These are phyloP conservation scores for Drosophila elegans DNA, from an alignment of 1,140 invertebrate species.

Conservation along the genomic window DNA sequence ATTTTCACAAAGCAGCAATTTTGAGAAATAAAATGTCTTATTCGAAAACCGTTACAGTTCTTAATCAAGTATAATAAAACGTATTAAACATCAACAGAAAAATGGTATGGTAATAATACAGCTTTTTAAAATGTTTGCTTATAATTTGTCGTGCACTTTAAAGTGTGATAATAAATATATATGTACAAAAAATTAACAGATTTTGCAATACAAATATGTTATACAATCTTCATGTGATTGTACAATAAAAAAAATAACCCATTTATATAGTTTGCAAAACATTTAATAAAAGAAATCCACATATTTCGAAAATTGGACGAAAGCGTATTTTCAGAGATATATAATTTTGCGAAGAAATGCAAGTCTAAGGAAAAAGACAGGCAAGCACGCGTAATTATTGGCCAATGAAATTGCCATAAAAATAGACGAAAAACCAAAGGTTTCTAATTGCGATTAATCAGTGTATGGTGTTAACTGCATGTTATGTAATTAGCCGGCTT, in stretches of 20 bases:
- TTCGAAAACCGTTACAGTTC: neutral
- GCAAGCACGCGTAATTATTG: constrained; percentile 25
- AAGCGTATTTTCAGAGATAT: neutral
- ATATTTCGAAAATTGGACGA: neutral
- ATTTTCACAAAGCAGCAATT: neutral
- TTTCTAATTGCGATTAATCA: constrained; percentile 33
- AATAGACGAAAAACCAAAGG: constrained; percentile 23
- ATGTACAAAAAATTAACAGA: neutral
- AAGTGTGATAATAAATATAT: constrained; percentile 1
- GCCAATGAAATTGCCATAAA: constrained; percentile 20
- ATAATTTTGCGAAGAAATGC: constrained; percentile 5
- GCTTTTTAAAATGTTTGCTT: neutral
- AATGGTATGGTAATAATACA: neutral
- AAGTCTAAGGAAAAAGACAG: constrained; percentile 11
- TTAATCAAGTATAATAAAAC: too few relatives aligned
- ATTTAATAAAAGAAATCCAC: neutral
- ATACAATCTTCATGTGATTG: neutral
- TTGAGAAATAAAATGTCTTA: neutral
- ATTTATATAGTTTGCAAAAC: neutral
- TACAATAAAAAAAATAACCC: neutral
- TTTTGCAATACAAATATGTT: neutral
- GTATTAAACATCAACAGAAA: neutral
- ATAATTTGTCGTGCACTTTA: neutral
- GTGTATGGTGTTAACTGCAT: constrained; percentile 20
- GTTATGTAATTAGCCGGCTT: constrained; percentile 46